phyloP scores from a whole-genome alignment of 1,140 invertebrate species.

The Drosophila carrolli region DNA sequence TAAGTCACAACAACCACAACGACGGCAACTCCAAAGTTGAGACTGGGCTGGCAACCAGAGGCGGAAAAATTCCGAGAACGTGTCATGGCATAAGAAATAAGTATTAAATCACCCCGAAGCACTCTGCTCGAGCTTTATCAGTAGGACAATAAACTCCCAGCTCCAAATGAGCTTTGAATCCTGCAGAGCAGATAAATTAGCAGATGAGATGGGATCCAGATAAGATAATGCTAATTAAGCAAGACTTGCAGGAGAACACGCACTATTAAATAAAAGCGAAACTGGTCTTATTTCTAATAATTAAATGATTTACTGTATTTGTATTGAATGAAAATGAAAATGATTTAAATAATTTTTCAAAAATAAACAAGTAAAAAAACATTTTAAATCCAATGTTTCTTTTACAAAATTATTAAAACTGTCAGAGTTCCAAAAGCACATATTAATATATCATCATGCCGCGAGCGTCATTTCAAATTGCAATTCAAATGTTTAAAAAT shows the following conservation, averaged over 20 bases:
- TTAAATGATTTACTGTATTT: background rate
- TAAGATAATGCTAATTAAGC: conserved; percentile 79
- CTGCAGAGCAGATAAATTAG: conserved; percentile 29
- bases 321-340: background rate
- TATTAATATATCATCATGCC: too few species aligned
- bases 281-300: too few species aligned
- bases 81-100: conserved; percentile 42
- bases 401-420: too few species aligned
- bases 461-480: background rate
- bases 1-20: conserved; percentile 39
- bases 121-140: conserved; percentile 19
- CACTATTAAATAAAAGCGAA: background rate
- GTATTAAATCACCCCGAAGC: conserved; percentile 35
- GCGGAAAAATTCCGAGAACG: conserved; percentile 29
- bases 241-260: conserved; percentile 6
- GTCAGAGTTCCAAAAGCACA: too few species aligned
- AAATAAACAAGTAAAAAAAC: too few species aligned
- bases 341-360: too few species aligned
- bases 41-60: background rate
- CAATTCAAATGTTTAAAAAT: conserved; percentile 27
- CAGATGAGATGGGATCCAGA: conserved; percentile 42
- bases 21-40: background rate
- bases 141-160: conserved; percentile 30
- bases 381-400: too few species aligned
- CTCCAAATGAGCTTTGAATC: conserved; percentile 40